Evolutionary conservation across 1,140 invertebrate genomes (phyloP).

Genomic region (Luehdorfia chinensis): DNA sequence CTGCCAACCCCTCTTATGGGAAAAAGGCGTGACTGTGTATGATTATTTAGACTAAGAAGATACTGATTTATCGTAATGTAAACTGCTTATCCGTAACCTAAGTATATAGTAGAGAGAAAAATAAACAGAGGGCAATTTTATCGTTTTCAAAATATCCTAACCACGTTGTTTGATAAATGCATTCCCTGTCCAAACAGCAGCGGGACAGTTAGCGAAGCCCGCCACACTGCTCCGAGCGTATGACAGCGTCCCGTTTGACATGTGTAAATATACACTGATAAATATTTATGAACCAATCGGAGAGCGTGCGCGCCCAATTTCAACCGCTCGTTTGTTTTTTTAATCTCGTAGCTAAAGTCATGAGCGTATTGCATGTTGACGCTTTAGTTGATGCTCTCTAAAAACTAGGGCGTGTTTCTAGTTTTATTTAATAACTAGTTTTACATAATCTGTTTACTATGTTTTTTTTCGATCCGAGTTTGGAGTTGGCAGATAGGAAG

Average conservation of each 20-base stretch:
- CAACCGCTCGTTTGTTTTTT: conserved; percentile 15
- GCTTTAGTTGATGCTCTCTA: neutral
- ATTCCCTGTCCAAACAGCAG: conserved; percentile 15
- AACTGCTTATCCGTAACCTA: neutral
- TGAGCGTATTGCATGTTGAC: neutral
- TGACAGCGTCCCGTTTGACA: conserved; percentile 23
- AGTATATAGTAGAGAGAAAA: conserved; percentile 2
- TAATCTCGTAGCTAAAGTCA: conserved; percentile 11
- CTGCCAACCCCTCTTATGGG: too few relatives aligned
- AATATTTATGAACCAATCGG: conserved; percentile 36
- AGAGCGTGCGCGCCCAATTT: conserved; percentile 14
- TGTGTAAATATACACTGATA: conserved; percentile 32
- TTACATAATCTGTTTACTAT: too few relatives aligned
- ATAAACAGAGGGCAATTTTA: conserved; percentile 10
- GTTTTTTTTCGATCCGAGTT: too few relatives aligned
- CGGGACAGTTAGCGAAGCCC: conserved; percentile 7
- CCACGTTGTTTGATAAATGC: conserved; percentile 14
- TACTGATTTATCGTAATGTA: too few relatives aligned
- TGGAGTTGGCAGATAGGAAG: too few relatives aligned
- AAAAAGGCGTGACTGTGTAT: too few relatives aligned
- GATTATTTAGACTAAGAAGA: too few relatives aligned
- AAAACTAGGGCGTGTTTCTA: neutral
- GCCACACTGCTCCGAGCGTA: conserved; percentile 5
- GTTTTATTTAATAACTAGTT: too few relatives aligned
- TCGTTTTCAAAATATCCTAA: conserved; percentile 2